Evolutionary conservation across 2,797 vertebrate species (phyloP), one percentile per base, ranked within the genome.

Genomic region (Poeciliopsis paucimaculata): DNA sequence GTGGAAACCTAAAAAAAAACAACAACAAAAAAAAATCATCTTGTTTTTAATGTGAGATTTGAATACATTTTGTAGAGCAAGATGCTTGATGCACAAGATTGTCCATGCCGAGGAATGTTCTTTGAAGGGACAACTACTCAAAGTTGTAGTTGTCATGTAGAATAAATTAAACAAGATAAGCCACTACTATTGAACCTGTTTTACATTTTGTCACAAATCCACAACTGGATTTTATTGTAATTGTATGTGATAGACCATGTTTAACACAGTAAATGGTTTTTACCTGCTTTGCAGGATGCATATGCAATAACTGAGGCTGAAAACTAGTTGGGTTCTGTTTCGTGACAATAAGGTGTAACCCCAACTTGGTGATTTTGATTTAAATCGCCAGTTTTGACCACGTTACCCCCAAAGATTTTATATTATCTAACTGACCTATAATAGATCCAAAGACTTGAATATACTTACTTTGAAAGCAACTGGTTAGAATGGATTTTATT

Each of bases 1-100:
- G 12, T 71, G 68, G 41, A 57, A 43, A 18, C 57, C 66, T 75
- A 57, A 78, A 75, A 72, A 72, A 76, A 1, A 7, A 3, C 34
- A 39, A 41, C 39, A 41, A 23, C 34, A 26, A 5, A 1, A 28
- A 26, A 16, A 16, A 5, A 20, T 68, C 4, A 9, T 11, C 2
- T n/a, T 46, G 26, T 7, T 23, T 46, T 2, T 18, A 46, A 71
- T 6, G 15, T 45, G 41, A 46, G 26, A 45, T 68, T 55, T 68
- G 3, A 7, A 57, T 53, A 79, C 47, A 5, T 72, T 51, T 51
- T 51, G 31, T 26, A 51, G 47, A n/a, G 3, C 6, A 46, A 28
- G 9, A 28, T 28, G n/a, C 1, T n/a, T 12, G 20, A 53, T 26
- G 49, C 23, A 10, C 49, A 51, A 3, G 49, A 26, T 12, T n/a